Evolutionary conservation across 2,113 vertebrate species (phyloP).

Genomic region (Coptodon rendalli): DNA sequence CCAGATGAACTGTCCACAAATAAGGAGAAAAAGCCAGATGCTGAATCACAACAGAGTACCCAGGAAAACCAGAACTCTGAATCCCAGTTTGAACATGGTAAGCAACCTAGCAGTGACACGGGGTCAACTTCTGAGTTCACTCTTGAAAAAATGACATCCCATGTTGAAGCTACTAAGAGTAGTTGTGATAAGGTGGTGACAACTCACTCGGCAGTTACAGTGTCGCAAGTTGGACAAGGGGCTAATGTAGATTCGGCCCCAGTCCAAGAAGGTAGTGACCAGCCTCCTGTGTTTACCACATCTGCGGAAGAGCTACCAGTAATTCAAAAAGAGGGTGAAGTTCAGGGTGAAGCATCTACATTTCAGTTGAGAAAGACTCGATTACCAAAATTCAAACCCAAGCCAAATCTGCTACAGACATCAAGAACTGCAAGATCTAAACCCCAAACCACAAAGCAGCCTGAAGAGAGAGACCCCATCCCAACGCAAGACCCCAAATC

Average conservation of each 20-base stretch:
- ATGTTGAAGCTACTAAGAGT: neutral
- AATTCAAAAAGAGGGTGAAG: neutral
- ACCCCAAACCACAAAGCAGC: neutral
- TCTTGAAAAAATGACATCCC: neutral
- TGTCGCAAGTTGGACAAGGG: neutral
- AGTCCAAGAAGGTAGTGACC: neutral
- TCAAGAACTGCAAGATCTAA: neutral
- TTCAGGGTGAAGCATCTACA: neutral
- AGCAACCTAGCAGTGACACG: slow-evolving; percentile 8
- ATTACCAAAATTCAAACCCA: neutral
- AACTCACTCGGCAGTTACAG: neutral
- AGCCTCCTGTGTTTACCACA: neutral
- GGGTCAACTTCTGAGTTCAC: neutral
- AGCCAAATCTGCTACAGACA: neutral
- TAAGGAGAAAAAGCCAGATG: neutral
- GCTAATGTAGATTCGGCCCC: neutral
- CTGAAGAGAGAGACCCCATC: neutral
- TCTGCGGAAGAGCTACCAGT: neutral
- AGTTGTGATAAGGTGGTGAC: neutral
- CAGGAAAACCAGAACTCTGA: slow-evolving; percentile 30
- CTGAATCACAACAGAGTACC: neutral
- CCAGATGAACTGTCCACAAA: neutral
- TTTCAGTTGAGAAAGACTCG: neutral
- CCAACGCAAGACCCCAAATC: neutral
- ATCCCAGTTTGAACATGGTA: neutral